Percentiles rank a stretch among this genome's conserved stretches.
Evolutionary conservation across 30 jellyfish, hydroid and myxozoan species (phyloP).

Genomic region (Pseudorhiza aurosa): DNA sequence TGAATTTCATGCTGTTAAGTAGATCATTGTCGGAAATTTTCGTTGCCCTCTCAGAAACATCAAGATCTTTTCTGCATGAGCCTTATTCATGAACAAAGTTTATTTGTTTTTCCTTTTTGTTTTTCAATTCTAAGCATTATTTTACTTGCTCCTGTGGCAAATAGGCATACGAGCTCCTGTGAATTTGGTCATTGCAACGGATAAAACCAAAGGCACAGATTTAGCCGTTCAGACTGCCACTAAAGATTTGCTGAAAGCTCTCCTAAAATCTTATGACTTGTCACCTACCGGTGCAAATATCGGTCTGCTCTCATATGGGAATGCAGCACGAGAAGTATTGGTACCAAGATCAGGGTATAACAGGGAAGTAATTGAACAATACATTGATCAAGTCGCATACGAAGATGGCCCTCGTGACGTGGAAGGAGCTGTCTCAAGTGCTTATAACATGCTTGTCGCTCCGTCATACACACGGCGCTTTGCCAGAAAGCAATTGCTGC

Average conservation of each 20-base stretch:
- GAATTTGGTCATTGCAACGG: slow-evolving; percentile 53
- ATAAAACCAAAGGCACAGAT: slow-evolving; percentile 33
- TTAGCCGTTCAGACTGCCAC: neutral
- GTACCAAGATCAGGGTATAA: neutral
- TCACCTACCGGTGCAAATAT: slow-evolving; percentile 11
- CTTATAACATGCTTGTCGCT: neutral
- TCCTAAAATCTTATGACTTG: slow-evolving; percentile 2
- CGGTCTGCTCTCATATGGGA: slow-evolving; percentile 37
- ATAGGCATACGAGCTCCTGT: slow-evolving; percentile 40
- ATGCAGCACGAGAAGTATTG: neutral
- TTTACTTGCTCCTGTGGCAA: too few relatives aligned
- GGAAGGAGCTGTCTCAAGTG: neutral
- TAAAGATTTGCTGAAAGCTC: slow-evolving; percentile 16
- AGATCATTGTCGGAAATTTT: too few relatives aligned
- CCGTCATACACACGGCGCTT: neutral
- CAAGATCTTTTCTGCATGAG: too few relatives aligned
- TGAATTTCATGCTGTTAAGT: too few relatives aligned
- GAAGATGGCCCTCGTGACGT: slow-evolving; percentile 40
- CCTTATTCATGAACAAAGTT: too few relatives aligned
- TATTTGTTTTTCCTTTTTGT: too few relatives aligned
- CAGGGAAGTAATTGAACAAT: neutral
- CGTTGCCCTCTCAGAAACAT: too few relatives aligned
- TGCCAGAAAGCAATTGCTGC: slow-evolving; percentile 8
- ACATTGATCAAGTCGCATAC: neutral
- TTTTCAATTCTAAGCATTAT: too few relatives aligned